Base-by-base conservation (phyloP, 1,140 invertebrate species). In the Hyles vespertilio region DNA sequence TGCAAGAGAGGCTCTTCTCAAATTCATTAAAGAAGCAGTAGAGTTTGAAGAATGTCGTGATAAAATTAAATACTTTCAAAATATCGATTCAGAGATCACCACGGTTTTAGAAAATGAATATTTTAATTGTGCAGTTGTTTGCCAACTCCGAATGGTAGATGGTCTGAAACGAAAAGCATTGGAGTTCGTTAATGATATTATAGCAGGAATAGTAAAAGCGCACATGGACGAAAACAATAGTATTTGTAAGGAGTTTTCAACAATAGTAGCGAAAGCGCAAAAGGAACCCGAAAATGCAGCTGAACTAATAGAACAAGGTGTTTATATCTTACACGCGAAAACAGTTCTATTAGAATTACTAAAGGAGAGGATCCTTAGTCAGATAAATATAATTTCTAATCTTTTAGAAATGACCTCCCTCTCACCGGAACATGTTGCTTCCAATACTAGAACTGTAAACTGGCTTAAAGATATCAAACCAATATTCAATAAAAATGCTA, bases 401-500 rank as follows among this genome's bases (percentile, higher is more conserved):
- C 80, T 96, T 10, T 90, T 95, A 36, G 93, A 95, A 72, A 91
- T 95, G 72, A 93, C 92, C 0, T 90, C 91, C 45, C 81, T 96
- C 44, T 90, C 90, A 11, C 74, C 89, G 50, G 92, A 93, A 45
- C 93, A 95, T 70, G 91, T 95, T 11, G 89, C 91, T 57, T 84
- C 93, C 1, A 94, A 94, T 71, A 92, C 92, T 9, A 85, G 77
- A 53, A 94, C 94, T 1, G 91, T 95, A 0, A 93, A 92, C 67
- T 96, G 94, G 95, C 72, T 95, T 6, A 89, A 90, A 56, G 91
- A 92, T 49, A 95, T 96, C 10, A 92, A 93, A 70, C 92, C 93
- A 3, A 92, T 95, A 47, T 92, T 95, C 65, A 92, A 95, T 22
- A 91, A 92, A 74, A 94, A 94, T 78, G 92, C 92, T 47, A 90